phyloP scores from a whole-genome alignment of 2,888 invertebrate genomes.

The Sussaba pulchella region DNA sequence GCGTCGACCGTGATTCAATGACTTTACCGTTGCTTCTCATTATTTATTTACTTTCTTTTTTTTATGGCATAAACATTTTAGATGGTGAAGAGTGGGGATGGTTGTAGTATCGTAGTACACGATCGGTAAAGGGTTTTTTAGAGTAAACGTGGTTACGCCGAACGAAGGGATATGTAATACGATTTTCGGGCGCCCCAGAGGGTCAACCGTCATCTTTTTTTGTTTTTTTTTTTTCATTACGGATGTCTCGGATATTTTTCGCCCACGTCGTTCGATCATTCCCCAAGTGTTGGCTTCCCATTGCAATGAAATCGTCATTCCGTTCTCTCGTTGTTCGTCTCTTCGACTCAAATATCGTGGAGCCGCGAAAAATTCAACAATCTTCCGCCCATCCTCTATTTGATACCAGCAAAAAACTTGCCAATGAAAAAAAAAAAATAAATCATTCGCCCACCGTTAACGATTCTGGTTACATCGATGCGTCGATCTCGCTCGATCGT shows the following conservation, averaged over 20 bases:
- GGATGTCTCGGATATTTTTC: not conserved
- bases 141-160: conserved; percentile 76
- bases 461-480: no score
- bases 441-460: no score
- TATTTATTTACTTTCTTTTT: no score
- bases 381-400: no score
- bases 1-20: not conserved
- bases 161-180: conserved; percentile 66
- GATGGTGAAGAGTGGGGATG: conserved; percentile 61
- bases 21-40: not conserved
- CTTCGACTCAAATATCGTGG: no score
- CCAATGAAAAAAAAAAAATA: no score
- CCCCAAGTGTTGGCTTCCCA: not conserved
- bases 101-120: conserved; percentile 71
- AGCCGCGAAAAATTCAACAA: no score
- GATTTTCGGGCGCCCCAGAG: conserved; percentile 31
- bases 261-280: no score
- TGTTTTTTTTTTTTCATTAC: conserved; percentile 13
- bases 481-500: conserved; percentile 44
- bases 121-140: conserved; percentile 81
- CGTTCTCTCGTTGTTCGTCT: no score
- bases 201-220: conserved; percentile 40
- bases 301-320: no score
- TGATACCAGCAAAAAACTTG: no score
- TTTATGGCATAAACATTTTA: not conserved